These are phyloP conservation scores for Doryteuthis pealeii DNA, from an alignment of 1,140 invertebrate species.

Conservation along the genomic window DNA sequence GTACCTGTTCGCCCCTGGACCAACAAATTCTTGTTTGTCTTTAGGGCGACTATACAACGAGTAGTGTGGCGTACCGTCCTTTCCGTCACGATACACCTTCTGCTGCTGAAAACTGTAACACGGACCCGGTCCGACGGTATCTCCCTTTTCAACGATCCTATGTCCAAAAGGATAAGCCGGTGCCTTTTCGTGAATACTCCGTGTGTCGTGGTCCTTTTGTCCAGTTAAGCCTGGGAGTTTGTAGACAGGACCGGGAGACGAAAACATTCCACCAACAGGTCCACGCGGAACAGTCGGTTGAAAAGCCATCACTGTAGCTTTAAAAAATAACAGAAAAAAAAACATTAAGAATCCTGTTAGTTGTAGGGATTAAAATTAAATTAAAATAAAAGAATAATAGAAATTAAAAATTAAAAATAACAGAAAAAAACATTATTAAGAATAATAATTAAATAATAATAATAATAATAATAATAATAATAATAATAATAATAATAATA, in stretches of 20 bases:
- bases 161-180: slow-evolving; percentile 55
- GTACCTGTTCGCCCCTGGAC: slow-evolving; percentile 81
- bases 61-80: slow-evolving; percentile 56
- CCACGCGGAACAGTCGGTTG: slow-evolving; percentile 66
- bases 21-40: slow-evolving; percentile 64
- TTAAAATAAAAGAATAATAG: too few relatives aligned
- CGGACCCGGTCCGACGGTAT: slow-evolving; percentile 31
- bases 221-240: slow-evolving; percentile 53
- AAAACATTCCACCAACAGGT: slow-evolving; percentile 87
- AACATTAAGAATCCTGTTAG: too few relatives aligned
- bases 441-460: too few relatives aligned
- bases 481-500: too few relatives aligned
- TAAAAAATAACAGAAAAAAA: too few relatives aligned
- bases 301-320: background rate
- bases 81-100: slow-evolving; percentile 45
- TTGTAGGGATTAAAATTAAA: too few relatives aligned
- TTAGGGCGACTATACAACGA: slow-evolving; percentile 49
- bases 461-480: too few relatives aligned
- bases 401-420: too few relatives aligned
- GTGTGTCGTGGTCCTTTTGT: slow-evolving; percentile 52
- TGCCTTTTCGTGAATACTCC: slow-evolving; percentile 52
- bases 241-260: slow-evolving; percentile 78
- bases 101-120: slow-evolving; percentile 28
- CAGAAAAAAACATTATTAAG: too few relatives aligned
- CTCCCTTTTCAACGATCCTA: slow-evolving; percentile 51